A percentile compares a stretch with the other conserved stretches of the same genome.
Conservation (phyloP, 2,113 vertebrate genomes). For the Phylloscopus trochilus region DNA sequence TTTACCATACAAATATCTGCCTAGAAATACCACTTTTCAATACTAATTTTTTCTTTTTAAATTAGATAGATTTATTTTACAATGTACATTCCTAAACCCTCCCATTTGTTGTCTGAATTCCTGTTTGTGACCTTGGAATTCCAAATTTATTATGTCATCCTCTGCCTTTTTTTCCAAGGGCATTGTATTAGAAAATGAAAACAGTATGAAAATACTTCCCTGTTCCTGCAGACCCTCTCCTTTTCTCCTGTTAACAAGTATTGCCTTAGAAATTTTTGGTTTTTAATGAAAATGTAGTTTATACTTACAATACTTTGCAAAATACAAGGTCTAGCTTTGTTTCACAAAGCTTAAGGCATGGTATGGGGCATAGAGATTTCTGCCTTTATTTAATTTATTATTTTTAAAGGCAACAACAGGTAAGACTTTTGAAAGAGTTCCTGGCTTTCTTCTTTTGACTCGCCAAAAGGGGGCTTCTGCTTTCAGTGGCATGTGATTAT, state of each 20-base stretch:
- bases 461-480: neutral
- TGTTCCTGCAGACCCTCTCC: conserved; percentile 28
- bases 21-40: conserved; percentile 8
- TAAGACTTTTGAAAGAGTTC: neutral
- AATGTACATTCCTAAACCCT: conserved; percentile 62
- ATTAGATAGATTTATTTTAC: conserved; percentile 59
- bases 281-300: neutral
- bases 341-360: neutral
- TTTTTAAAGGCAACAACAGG: neutral
- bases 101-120: conserved; percentile 63
- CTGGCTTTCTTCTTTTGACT: neutral
- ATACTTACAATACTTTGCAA: neutral
- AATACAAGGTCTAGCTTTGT: neutral
- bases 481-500: neutral
- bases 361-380: neutral
- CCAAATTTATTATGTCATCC: conserved; percentile 59
- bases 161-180: conserved; percentile 58
- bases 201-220: conserved; percentile 48
- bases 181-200: conserved; percentile 67
- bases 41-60: conserved; percentile 13
- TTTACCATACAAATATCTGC: neutral
- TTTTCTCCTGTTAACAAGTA: conserved; percentile 36
- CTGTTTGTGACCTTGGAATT: conserved; percentile 67
- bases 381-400: neutral
- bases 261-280: neutral